Evolutionary conservation across 2,797 vertebrate genomes (phyloP).

Genomic region (Sebastes vulpes): DNA sequence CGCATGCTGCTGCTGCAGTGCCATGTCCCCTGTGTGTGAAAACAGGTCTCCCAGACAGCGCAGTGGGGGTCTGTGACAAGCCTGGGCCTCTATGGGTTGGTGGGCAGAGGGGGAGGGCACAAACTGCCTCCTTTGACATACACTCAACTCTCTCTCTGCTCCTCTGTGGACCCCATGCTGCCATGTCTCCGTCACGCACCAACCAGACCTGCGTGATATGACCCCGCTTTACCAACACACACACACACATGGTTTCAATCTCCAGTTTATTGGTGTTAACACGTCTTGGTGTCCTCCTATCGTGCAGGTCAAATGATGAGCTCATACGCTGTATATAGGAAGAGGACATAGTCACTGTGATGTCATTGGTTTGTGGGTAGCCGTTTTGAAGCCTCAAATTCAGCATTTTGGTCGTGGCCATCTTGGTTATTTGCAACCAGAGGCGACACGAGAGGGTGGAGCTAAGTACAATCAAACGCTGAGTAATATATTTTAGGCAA

Average conservation of each 20-base stretch:
- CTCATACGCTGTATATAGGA: no score
- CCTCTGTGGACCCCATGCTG: conserved; percentile 65
- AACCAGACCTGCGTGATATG: conserved; percentile 53
- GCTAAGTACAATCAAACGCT: no score
- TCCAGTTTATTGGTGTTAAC: conserved; percentile 2
- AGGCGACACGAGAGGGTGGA: no score
- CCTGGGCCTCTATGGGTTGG: conserved; percentile 50
- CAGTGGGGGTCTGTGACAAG: conserved; percentile 72
- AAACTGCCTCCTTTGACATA: conserved; percentile 62
- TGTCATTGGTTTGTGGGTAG: accelerated
- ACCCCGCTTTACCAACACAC: not conserved
- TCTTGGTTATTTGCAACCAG: no score
- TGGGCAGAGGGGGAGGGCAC: conserved; percentile 39
- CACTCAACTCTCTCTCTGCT: conserved; percentile 48
- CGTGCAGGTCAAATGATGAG: not conserved
- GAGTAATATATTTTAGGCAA: accelerated
- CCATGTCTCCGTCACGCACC: conserved; percentile 60
- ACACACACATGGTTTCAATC: not conserved
- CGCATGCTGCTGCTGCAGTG: conserved; percentile 48
- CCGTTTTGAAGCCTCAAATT: no score
- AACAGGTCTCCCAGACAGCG: conserved; percentile 74
- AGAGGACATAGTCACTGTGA: no score
- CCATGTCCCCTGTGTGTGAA: conserved; percentile 66
- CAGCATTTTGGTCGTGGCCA: no score
- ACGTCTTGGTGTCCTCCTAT: not conserved